Evolutionary conservation across 2,888 invertebrate genomes (phyloP).

Genomic region (Limnephilus rhombicus): DNA sequence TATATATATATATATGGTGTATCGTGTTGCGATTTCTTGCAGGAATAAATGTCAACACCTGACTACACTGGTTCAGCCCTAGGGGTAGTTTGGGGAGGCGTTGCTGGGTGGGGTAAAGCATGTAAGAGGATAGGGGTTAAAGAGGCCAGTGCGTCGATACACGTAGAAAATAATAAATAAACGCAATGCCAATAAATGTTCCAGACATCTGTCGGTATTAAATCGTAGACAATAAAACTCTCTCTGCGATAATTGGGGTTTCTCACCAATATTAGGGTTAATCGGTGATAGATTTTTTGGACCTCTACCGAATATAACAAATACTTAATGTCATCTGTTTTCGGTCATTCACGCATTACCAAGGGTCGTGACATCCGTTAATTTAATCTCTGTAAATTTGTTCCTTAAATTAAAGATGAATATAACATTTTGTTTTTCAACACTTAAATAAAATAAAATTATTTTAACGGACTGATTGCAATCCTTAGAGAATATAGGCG

Average conservation of each 20-base stretch:
- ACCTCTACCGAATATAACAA: background rate
- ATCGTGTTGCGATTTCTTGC: slow-evolving; percentile 44
- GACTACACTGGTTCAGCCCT: background rate
- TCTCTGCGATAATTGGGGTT: background rate
- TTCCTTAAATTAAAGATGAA: too few relatives aligned
- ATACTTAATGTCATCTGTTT: background rate
- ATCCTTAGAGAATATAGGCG: too few relatives aligned
- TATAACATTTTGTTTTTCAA: too few relatives aligned
- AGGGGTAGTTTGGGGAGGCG: background rate
- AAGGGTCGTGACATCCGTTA: too few relatives aligned
- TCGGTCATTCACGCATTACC: background rate
- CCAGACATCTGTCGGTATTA: background rate
- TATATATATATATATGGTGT: background rate
- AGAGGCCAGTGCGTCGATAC: slow-evolving; percentile 18
- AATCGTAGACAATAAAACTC: background rate
- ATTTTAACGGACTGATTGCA: too few relatives aligned
- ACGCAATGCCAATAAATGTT: slow-evolving; percentile 7
- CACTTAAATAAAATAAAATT: too few relatives aligned
- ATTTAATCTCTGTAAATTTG: too few relatives aligned
- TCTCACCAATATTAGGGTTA: background rate
- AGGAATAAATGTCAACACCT: slow-evolving; percentile 51
- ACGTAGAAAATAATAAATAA: slow-evolving; percentile 8
- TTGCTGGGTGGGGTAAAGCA: background rate
- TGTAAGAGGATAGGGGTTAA: background rate
- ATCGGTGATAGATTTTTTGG: background rate